A percentile compares a stretch with the other conserved stretches of the same genome.
phyloP scores from a whole-genome alignment of 1,140 invertebrate species.

The Bursaphelenchus mucronatus region DNA sequence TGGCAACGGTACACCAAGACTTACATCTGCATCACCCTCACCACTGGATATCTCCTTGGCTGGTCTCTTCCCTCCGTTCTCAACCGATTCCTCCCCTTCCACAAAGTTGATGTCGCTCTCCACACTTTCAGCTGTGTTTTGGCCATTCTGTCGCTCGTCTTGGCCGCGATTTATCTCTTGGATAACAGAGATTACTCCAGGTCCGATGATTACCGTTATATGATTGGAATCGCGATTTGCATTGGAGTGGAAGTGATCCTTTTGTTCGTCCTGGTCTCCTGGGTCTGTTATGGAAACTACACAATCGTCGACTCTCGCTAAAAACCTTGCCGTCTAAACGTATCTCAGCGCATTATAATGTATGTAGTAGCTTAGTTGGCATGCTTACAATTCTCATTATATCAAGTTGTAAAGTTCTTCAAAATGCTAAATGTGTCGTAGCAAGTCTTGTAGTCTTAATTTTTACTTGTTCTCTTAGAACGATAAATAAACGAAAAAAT shows the following conservation, averaged over 20 bases:
- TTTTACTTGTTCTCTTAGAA: no score
- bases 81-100: constrained; percentile 40
- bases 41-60: constrained; percentile 39
- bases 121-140: constrained; percentile 33
- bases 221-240: constrained; percentile 34
- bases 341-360: no score
- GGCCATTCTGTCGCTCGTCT: constrained; percentile 35
- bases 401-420: no score
- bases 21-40: constrained; percentile 33
- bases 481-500: no score
- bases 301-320: constrained; percentile 47
- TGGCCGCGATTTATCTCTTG: constrained; percentile 36
- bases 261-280: constrained; percentile 37
- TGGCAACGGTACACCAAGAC: constrained; percentile 39
- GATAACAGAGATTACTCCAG: constrained; percentile 30
- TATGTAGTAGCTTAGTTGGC: no score
- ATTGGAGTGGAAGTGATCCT: constrained; percentile 36
- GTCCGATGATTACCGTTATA: constrained; percentile 33
- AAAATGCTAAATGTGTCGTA: no score
- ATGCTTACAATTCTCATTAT: no score
- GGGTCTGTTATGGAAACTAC: constrained; percentile 43
- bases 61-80: constrained; percentile 44
- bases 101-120: constrained; percentile 38
- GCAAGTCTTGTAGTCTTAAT: no score
- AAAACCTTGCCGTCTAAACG: constrained; percentile 7